Conservation (phyloP, 2,113 vertebrate genomes). For the Choloepus hoffmanni region DNA sequence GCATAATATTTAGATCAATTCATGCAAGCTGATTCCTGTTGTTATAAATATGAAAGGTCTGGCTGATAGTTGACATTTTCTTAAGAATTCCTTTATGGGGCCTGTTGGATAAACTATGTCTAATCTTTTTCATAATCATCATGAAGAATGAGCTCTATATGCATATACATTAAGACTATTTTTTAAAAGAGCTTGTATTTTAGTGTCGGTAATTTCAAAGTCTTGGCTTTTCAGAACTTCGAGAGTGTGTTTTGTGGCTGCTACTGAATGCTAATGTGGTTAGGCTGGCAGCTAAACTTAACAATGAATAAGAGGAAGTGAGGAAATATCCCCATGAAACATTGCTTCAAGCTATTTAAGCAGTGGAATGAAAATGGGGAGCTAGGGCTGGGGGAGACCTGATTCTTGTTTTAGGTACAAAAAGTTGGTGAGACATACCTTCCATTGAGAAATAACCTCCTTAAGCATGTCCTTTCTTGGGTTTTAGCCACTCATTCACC, state of each 20-base stretch:
- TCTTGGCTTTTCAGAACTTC: slow-evolving; percentile 70
- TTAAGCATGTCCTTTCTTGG: slow-evolving; percentile 8
- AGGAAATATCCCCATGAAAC: slow-evolving; percentile 71
- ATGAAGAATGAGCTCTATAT: slow-evolving; percentile 60
- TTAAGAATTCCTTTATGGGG: slow-evolving; percentile 38
- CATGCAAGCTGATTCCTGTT: slow-evolving; percentile 21
- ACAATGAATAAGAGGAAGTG: slow-evolving; percentile 75
- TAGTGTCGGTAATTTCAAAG: slow-evolving; percentile 66
- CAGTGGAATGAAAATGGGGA: slow-evolving; percentile 14
- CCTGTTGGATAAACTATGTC: slow-evolving; percentile 42
- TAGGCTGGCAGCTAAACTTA: slow-evolving; percentile 65
- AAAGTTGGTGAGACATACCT: not conserved
- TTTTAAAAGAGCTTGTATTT: slow-evolving; percentile 45
- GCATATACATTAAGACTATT: slow-evolving; percentile 50
- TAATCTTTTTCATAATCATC: slow-evolving; percentile 21
- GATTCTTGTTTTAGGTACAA: slow-evolving; percentile 51
- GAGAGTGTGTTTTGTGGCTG: slow-evolving; percentile 58
- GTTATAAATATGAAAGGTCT: slow-evolving; percentile 60
- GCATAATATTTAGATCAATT: slow-evolving; percentile 36
- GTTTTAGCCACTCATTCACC: slow-evolving; percentile 49
- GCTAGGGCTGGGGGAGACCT: not conserved
- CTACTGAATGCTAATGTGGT: slow-evolving; percentile 75
- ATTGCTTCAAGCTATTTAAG: slow-evolving; percentile 62
- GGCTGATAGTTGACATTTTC: slow-evolving; percentile 46
- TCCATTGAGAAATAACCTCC: slow-evolving; percentile 40